These are phyloP conservation scores for Simalia tracyae DNA, from an alignment of 2,797 vertebrate species.

Conservation along the genomic window DNA sequence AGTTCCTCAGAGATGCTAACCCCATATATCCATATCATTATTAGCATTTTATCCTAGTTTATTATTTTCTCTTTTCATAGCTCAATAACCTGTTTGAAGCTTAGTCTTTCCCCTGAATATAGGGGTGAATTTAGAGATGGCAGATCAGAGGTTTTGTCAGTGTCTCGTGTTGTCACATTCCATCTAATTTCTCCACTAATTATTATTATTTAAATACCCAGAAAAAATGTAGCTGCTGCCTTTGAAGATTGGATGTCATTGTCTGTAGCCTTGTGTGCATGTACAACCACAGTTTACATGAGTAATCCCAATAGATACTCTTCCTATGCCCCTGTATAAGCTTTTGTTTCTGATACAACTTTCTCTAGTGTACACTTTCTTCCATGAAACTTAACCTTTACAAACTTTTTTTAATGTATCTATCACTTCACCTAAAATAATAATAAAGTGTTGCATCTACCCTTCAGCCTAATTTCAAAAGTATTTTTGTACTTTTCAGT, in stretches of 20 bases:
- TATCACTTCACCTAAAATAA: background rate
- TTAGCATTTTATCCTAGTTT: conserved; percentile 66
- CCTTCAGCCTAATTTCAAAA: background rate
- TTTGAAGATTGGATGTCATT: background rate
- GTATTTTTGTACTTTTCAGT: background rate
- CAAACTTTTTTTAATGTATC: background rate
- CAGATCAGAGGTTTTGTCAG: background rate
- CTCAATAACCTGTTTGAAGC: conserved; percentile 73
- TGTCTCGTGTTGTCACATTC: background rate
- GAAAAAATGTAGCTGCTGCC: background rate
- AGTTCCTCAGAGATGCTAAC: conserved; percentile 37
- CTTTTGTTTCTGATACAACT: background rate
- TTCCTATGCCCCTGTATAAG: conserved; percentile 42
- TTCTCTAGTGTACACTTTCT: background rate
- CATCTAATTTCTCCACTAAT: background rate
- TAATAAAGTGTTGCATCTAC: background rate
- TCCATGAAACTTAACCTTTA: background rate
- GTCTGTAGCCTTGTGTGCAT: background rate
- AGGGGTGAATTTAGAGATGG: background rate
- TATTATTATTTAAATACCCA: background rate
- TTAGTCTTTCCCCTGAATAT: conserved; percentile 37
- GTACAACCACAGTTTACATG: background rate
- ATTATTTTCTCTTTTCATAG: conserved; percentile 71
- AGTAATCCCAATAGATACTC: background rate
- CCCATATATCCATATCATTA: conserved; percentile 71